These are phyloP conservation scores for Sebastes fasciatus DNA, from an alignment of 2,113 vertebrate species.

Conservation along the genomic window DNA sequence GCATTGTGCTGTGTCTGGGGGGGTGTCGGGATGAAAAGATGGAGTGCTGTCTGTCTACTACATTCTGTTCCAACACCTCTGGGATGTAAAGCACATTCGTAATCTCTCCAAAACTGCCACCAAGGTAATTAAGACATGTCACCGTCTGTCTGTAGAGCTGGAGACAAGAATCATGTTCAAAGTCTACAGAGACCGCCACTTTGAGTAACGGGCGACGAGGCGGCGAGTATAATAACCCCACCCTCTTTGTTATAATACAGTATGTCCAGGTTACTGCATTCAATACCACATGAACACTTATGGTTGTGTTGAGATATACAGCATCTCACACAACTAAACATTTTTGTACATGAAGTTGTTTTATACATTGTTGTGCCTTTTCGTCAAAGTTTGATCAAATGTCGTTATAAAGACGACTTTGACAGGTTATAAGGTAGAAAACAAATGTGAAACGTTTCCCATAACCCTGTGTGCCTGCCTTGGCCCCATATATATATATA, in stretches of 20 bases:
- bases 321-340: conserved; percentile 89
- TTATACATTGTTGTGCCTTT: conserved; percentile 89
- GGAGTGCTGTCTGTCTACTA: conserved; percentile 68
- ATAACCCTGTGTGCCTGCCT: conserved; percentile 68
- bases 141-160: conserved; percentile 59
- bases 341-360: conserved; percentile 83
- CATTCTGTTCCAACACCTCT: conserved; percentile 77
- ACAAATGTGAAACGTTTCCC: conserved; percentile 65
- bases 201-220: conserved; percentile 66
- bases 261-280: conserved; percentile 72
- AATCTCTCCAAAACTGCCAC: conserved; percentile 63
- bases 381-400: conserved; percentile 87
- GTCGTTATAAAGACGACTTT: conserved; percentile 75
- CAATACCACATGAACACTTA: conserved; percentile 80
- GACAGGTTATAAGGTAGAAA: conserved; percentile 80
- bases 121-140: conserved; percentile 75
- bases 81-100: conserved; percentile 75
- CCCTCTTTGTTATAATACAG: conserved; percentile 68
- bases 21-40: conserved; percentile 53
- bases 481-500: conserved; percentile 68
- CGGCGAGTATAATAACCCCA: conserved; percentile 47
- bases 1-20: conserved; percentile 76
- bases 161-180: conserved; percentile 67
- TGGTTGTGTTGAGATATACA: conserved; percentile 85
- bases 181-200: conserved; percentile 69